Percentiles rank a stretch among this genome's conserved stretches.
Evolutionary conservation across 2,113 vertebrate genomes (phyloP).

Genomic region (Lynx canadensis): DNA sequence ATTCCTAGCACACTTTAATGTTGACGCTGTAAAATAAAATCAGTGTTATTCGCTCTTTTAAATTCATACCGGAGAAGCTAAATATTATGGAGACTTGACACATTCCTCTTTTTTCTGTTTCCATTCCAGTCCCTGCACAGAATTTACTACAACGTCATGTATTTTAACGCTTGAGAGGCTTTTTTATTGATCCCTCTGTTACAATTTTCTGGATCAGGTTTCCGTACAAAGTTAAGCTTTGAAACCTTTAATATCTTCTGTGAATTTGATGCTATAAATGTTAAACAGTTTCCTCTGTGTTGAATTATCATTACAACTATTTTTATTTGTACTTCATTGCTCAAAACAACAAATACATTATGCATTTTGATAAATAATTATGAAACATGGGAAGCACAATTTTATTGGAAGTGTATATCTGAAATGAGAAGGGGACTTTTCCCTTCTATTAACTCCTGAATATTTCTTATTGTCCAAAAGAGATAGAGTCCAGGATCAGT

Average conservation of each 20-base stretch:
- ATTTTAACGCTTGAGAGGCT: background rate
- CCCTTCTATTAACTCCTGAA: background rate
- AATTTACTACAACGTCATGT: background rate
- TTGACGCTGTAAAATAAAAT: background rate
- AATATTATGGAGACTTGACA: background rate
- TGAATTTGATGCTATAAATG: background rate
- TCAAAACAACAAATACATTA: background rate
- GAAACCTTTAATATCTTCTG: background rate
- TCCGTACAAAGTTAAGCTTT: background rate
- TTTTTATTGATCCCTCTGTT: background rate
- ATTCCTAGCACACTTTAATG: background rate
- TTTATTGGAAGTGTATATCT: background rate
- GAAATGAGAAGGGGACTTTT: background rate
- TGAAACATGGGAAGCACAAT: background rate
- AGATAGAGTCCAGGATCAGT: background rate
- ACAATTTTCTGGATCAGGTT: background rate
- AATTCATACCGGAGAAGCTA: background rate
- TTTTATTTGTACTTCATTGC: background rate
- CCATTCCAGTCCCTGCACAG: background rate
- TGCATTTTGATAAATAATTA: background rate
- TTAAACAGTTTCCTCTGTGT: background rate
- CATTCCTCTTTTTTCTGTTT: background rate
- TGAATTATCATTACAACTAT: background rate
- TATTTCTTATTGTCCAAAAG: background rate
- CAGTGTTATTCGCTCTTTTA: background rate